Conservation (phyloP, 2,888 invertebrate genomes). For the Thelaira solivaga region DNA sequence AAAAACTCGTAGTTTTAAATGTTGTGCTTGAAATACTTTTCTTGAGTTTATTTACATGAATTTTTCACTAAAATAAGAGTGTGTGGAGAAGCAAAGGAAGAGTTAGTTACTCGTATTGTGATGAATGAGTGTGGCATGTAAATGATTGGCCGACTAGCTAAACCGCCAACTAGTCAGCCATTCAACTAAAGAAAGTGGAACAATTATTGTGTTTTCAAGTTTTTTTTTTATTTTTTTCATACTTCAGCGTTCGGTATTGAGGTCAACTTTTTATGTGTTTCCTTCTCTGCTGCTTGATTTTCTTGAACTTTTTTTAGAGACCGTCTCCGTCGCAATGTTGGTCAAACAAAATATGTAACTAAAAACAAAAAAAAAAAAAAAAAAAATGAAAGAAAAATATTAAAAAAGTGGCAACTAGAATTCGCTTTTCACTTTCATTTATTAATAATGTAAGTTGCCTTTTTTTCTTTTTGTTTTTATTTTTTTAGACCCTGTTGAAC, state of each 20-base stretch:
- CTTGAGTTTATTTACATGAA: constrained; percentile 25
- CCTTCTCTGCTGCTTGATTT: constrained; percentile 36
- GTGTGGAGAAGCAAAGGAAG: not conserved
- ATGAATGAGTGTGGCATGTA: constrained; percentile 31
- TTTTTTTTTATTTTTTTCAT: not conserved
- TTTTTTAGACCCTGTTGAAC: constrained; percentile 48
- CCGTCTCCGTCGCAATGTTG: constrained; percentile 58
- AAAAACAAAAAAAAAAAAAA: constrained; percentile 5
- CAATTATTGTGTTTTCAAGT: not conserved
- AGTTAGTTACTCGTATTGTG: not conserved
- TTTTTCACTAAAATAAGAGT: constrained; percentile 4
- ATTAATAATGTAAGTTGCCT: constrained; percentile 19
- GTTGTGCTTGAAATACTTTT: constrained; percentile 11
- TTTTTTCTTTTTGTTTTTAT: constrained; percentile 17
- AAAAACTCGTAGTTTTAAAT: too few relatives aligned
- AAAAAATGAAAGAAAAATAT: not conserved
- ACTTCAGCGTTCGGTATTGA: constrained; percentile 39
- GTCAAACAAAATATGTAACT: constrained; percentile 45
- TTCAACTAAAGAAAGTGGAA: constrained; percentile 38
- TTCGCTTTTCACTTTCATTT: constrained; percentile 52
- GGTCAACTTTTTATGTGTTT: constrained; percentile 59
- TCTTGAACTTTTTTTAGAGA: constrained; percentile 29
- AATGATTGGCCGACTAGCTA: constrained; percentile 37
- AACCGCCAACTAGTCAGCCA: constrained; percentile 15
- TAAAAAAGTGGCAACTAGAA: constrained; percentile 50